Evolutionary conservation across 2,888 invertebrate species (phyloP).

Genomic region (Theretra japonica): DNA sequence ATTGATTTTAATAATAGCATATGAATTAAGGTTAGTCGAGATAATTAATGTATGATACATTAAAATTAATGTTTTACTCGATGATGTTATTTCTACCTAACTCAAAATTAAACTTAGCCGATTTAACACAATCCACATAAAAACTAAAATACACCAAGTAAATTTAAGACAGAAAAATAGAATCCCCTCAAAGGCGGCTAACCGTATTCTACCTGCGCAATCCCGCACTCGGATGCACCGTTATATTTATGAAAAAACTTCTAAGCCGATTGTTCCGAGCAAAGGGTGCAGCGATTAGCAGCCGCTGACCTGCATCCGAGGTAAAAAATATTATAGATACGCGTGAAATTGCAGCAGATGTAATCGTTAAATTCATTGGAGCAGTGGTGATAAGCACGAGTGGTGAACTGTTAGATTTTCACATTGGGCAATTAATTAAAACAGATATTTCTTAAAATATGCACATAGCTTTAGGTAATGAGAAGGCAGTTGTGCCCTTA

Average conservation of each 20-base stretch:
- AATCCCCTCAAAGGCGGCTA: slow-evolving; percentile 33
- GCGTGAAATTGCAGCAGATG: slow-evolving; percentile 68
- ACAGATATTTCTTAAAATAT: no score
- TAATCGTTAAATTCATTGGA: slow-evolving; percentile 19
- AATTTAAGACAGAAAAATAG: slow-evolving; percentile 22
- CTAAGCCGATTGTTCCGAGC: slow-evolving; percentile 54
- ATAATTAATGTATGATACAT: no score
- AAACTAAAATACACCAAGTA: slow-evolving; percentile 41
- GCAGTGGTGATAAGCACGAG: neutral
- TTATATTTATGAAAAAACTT: slow-evolving; percentile 65
- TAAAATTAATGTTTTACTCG: no score
- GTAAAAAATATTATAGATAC: slow-evolving; percentile 47
- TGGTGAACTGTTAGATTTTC: no score
- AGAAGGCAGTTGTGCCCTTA: no score
- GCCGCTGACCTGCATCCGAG: slow-evolving; percentile 55
- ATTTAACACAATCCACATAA: slow-evolving; percentile 30
- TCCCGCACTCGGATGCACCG: slow-evolving; percentile 47
- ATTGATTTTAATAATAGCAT: no score
- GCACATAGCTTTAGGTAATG: no score
- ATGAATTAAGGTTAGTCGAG: no score
- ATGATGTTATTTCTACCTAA: no score
- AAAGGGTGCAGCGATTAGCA: slow-evolving; percentile 64
- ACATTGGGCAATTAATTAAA: no score
- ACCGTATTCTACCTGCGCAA: slow-evolving; percentile 65
- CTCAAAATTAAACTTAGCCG: no score